A percentile compares a stretch with the other conserved stretches of the same genome.
Evolutionary conservation across 2,888 invertebrate species (phyloP).

Genomic region (Stictocephala bisonia): DNA sequence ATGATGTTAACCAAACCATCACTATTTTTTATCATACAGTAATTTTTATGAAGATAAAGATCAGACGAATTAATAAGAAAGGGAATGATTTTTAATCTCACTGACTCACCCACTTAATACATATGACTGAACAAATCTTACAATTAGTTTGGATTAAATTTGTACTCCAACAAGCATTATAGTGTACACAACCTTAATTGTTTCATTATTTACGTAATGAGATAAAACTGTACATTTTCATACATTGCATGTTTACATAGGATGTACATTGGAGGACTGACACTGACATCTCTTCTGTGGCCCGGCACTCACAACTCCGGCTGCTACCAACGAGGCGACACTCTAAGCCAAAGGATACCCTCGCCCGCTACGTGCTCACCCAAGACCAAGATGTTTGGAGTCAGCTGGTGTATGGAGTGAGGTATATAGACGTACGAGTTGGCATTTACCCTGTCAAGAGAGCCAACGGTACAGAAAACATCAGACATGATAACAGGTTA

Average conservation of each 20-base stretch:
- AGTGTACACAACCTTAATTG: too few species aligned
- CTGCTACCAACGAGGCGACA: slow-evolving; percentile 65
- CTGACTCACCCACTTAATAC: too few species aligned
- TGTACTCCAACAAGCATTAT: too few species aligned
- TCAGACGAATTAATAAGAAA: too few species aligned
- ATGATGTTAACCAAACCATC: too few species aligned
- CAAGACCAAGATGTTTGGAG: slow-evolving; percentile 86
- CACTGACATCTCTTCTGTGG: slow-evolving; percentile 67
- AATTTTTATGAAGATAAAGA: too few species aligned
- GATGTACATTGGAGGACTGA: slow-evolving; percentile 68
- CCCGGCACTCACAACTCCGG: slow-evolving; percentile 74
- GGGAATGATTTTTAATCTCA: too few species aligned
- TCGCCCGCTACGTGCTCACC: slow-evolving; percentile 67
- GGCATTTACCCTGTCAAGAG: slow-evolving; percentile 70
- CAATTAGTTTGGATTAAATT: too few species aligned
- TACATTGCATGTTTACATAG: slow-evolving; percentile 29
- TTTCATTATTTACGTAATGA: too few species aligned
- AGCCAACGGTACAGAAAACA: slow-evolving; percentile 48
- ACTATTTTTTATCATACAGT: too few species aligned
- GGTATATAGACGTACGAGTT: slow-evolving; percentile 84
- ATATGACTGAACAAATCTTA: too few species aligned
- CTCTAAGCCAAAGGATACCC: slow-evolving; percentile 64
- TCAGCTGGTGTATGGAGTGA: slow-evolving; percentile 85
- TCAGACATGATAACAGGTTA: slow-evolving; percentile 51
- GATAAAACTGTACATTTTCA: neutral